Base-by-base conservation (phyloP, 2,888 invertebrate genomes). In the Ophion slaviceki region DNA sequence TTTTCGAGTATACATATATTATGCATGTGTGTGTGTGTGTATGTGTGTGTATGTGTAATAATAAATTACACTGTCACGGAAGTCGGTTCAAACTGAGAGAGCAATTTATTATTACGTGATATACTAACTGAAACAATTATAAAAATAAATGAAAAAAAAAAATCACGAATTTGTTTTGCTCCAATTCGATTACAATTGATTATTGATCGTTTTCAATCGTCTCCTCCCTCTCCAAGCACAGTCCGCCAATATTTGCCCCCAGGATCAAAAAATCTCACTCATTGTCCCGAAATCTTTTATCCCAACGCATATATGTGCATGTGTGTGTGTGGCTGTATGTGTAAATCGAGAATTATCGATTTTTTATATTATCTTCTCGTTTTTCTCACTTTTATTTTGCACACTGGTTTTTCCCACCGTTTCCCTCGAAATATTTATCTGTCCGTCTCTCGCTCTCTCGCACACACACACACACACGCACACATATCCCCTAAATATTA, bases 371-470 rank as follows among this genome's bases (percentile, higher is more conserved):
- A 72, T 75, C 40, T 61, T 71, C 62, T 72, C 57, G 0, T 47
- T 64, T 82, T 71, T 75, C 75, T 75, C 72, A 76, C 71, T 74
- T 80, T 75, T 68, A 24, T 77, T 62, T 61, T 83, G 3, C 85
- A 80, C 86, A 86, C 83, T 83, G 86, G 67, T 80, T 72, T 79
- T 81, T 78, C n/a, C 59, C 40, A 64, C 62, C n/a, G 3, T 53
- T 68, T 61, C 7, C 7, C 59, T 45, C 40, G 17, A 24, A 8
- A 47, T 59, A 24, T 61, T 28, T 59, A 8, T 53, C 10, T 20
- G 2, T 57, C 53, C 70, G 47, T 66, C 40, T 57, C 32, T 70
- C 24, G n/a, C 59, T 76, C 32, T 40, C 40, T 53, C 14, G 7
- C 20, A 61, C 70, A 62, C 72, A 36, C 28, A 57, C n/a, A 67